Evolutionary conservation across 2,113 vertebrate species (phyloP), one percentile per base, ranked within the genome.

Genomic region (Sapayoa aenigma): DNA sequence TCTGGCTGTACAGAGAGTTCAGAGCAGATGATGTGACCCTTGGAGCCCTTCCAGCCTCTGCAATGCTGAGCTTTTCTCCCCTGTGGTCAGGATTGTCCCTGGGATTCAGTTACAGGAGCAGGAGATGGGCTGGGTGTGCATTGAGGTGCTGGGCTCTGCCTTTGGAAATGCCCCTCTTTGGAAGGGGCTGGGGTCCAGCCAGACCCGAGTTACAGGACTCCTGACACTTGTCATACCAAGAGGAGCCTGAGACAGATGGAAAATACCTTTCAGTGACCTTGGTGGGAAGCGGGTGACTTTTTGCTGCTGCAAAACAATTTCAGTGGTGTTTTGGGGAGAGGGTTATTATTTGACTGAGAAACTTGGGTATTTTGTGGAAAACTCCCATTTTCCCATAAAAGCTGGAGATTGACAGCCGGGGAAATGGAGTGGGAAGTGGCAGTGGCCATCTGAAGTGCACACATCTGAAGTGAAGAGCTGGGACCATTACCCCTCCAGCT

Each of bases 11-110:
- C 41, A 67, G 30, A 52, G 19, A 15, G n/a, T 55, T 68, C 1
- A 1, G 39, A 81, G 68, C 28, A 18, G 20, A n/a, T 0, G 0
- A 2, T 53, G 42, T 2, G 13, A 87, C 8, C 31, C 28, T 9
- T 4, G 22, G 24, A 39, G 12, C 63, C 27, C 18, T 68, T 42
- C 31, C 69, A 84, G 53, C 41, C 42, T 39, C 58, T 13, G 46
- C 23, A 8, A 20, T 1, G 0, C 41, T 11, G 22, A 14, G 27
- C 16, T 71, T 19, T 58, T 39, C 66, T 42, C 13, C 69, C 21
- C 18, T 3, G 1, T 6, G 46, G 52, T 2, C 23, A 19, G 39
- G 56, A 28, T 47, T 37, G 21, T 71, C 28, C 47, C 18, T 37
- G 72, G 49, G 35, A 27, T 73, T 46, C 37, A 12, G 14, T 37